A percentile compares a stretch with the other conserved stretches of the same genome.
Evolutionary conservation across 2,888 invertebrate genomes (phyloP).

Genomic region (Arctia plantaginis): DNA sequence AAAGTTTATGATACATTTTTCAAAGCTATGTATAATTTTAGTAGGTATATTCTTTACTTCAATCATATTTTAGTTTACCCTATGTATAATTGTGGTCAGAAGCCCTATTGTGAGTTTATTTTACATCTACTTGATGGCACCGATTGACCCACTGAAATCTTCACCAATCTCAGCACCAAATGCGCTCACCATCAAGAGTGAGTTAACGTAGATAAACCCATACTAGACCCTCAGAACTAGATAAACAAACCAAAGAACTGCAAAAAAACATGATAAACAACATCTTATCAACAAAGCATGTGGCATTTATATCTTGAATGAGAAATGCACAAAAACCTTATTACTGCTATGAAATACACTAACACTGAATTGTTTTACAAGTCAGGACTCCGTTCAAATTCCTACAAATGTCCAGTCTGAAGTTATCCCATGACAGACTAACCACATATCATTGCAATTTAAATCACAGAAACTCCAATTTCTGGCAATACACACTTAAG

Average conservation of each 20-base stretch:
- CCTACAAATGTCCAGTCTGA: constrained; percentile 1
- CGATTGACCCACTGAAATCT: too few species aligned
- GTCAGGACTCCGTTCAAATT: neutral
- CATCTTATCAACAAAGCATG: neutral
- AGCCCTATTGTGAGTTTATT: too few species aligned
- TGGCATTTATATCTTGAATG: neutral
- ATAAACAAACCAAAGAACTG: neutral
- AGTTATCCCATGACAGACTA: neutral
- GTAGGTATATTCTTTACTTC: neutral
- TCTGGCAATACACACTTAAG: constrained; percentile 34
- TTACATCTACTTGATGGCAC: too few species aligned
- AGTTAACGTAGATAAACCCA: too few species aligned
- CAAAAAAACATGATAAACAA: neutral
- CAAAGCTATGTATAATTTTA: neutral
- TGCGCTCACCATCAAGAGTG: too few species aligned
- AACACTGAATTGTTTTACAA: constrained; percentile 3
- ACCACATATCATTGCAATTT: constrained; percentile 36
- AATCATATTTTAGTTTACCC: neutral
- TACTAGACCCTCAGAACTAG: neutral
- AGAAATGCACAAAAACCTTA: neutral
- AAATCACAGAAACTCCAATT: constrained; percentile 47
- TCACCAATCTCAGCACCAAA: too few species aligned
- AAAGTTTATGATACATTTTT: too few species aligned
- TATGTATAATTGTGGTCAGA: neutral
- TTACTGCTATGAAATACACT: neutral